Evolutionary conservation across 2,797 vertebrate species (phyloP).

Genomic region (Xenops minutus): DNA sequence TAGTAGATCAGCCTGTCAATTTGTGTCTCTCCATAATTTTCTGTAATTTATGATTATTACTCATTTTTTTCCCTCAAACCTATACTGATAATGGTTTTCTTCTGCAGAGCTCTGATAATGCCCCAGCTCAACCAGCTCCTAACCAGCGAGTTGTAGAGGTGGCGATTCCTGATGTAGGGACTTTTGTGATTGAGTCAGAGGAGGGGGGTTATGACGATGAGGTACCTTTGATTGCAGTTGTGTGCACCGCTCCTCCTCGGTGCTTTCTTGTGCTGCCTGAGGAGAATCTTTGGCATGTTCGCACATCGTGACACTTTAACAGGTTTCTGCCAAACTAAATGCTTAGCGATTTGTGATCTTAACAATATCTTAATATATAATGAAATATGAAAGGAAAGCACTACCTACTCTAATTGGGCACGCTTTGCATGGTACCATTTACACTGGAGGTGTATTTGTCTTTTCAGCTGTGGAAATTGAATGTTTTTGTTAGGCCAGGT

Average conservation of each 20-base stretch:
- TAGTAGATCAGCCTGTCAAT: neutral
- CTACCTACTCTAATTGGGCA: slow-evolving; percentile 14
- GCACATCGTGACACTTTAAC: slow-evolving; percentile 54
- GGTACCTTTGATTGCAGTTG: slow-evolving; percentile 80
- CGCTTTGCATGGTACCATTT: slow-evolving; percentile 52
- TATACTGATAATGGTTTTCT: slow-evolving; percentile 68
- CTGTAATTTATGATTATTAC: neutral
- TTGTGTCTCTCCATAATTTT: neutral
- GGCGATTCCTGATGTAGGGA: slow-evolving; percentile 93
- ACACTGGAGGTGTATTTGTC: slow-evolving; percentile 10
- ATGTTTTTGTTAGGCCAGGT: neutral
- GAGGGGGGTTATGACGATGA: slow-evolving; percentile 97
- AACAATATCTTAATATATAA: neutral
- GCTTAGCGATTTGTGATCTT: neutral
- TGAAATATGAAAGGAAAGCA: neutral
- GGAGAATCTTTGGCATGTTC: slow-evolving; percentile 69
- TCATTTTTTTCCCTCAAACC: neutral
- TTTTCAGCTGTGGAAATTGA: neutral
- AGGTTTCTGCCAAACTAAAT: slow-evolving; percentile 38
- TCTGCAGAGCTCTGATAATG: slow-evolving; percentile 80
- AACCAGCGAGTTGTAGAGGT: slow-evolving; percentile 91
- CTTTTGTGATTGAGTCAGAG: slow-evolving; percentile 93
- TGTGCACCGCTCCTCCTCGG: slow-evolving; percentile 68
- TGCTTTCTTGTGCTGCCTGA: slow-evolving; percentile 61
- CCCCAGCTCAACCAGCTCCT: slow-evolving; percentile 75